Conservation (phyloP, 2,113 vertebrate species). For the Enhydra lutris region DNA sequence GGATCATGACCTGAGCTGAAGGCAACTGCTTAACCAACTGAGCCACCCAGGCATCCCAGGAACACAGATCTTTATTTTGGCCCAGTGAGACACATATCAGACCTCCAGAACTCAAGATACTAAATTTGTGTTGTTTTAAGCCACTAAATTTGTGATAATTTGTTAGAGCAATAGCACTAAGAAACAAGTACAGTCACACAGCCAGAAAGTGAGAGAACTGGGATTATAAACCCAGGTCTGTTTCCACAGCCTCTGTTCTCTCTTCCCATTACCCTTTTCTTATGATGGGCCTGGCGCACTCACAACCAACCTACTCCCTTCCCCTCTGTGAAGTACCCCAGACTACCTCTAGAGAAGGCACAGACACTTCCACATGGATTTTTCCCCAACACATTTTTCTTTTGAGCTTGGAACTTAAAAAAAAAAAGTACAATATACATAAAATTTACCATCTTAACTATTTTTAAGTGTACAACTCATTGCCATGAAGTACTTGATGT, state of each 20-base stretch:
- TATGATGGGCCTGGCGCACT: not conserved
- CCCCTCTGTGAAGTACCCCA: not conserved
- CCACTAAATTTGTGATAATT: not conserved
- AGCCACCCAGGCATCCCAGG: too few species aligned
- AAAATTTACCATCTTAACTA: not conserved
- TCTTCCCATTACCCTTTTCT: not conserved
- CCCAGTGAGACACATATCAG: not conserved
- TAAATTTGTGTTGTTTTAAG: not conserved
- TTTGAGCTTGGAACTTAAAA: not conserved
- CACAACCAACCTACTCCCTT: not conserved
- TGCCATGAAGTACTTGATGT: not conserved
- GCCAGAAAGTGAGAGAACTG: not conserved
- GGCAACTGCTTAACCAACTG: too few species aligned
- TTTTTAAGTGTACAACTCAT: conserved; percentile 1
- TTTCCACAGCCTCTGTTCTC: not conserved
- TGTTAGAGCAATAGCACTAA: conserved; percentile 9
- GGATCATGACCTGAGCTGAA: too few species aligned
- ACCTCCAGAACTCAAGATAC: not conserved
- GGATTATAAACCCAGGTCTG: not conserved
- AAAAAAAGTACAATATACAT: not conserved
- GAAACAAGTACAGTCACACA: not conserved
- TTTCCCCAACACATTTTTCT: not conserved
- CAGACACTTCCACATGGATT: not conserved
- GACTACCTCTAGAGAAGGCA: not conserved
- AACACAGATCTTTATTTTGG: not conserved